Evolutionary conservation across 2,888 invertebrate species (phyloP).

Genomic region (Scaptodrosophila latifasciaeformis): DNA sequence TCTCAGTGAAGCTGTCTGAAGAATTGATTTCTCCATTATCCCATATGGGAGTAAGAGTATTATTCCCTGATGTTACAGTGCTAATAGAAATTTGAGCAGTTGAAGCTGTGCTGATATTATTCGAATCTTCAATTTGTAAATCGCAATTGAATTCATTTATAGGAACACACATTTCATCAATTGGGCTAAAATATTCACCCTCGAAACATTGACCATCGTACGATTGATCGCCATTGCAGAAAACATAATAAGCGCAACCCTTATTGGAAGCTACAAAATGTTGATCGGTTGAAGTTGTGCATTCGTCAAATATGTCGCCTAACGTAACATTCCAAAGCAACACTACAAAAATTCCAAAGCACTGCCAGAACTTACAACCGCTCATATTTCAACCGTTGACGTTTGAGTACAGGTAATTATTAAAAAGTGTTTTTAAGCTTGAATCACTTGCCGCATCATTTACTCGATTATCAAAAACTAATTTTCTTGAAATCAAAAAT

Average conservation of each 20-base stretch:
- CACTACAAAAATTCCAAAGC: no score
- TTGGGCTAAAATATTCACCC: slow-evolving; percentile 49
- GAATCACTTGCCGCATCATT: no score
- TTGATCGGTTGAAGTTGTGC: slow-evolving; percentile 21
- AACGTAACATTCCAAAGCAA: not conserved
- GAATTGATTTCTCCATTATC: no score
- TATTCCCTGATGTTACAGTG: not conserved
- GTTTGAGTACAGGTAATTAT: no score
- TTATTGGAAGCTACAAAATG: slow-evolving; percentile 45
- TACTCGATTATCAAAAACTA: no score
- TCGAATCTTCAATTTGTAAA: not conserved
- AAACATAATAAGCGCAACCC: slow-evolving; percentile 61
- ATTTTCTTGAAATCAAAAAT: no score
- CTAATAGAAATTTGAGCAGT: not conserved
- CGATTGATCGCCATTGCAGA: slow-evolving; percentile 61
- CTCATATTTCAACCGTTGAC: no score
- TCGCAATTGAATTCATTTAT: slow-evolving; percentile 45
- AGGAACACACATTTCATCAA: slow-evolving; percentile 50
- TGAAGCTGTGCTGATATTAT: slow-evolving; percentile 5
- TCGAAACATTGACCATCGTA: slow-evolving; percentile 63
- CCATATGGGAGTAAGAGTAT: no score
- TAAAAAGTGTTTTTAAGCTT: no score
- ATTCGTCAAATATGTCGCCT: slow-evolving; percentile 35
- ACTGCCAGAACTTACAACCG: no score
- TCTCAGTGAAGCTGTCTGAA: not conserved